Base-by-base conservation (phyloP, 2,113 vertebrate genomes). In the Zapus hudsonius region DNA sequence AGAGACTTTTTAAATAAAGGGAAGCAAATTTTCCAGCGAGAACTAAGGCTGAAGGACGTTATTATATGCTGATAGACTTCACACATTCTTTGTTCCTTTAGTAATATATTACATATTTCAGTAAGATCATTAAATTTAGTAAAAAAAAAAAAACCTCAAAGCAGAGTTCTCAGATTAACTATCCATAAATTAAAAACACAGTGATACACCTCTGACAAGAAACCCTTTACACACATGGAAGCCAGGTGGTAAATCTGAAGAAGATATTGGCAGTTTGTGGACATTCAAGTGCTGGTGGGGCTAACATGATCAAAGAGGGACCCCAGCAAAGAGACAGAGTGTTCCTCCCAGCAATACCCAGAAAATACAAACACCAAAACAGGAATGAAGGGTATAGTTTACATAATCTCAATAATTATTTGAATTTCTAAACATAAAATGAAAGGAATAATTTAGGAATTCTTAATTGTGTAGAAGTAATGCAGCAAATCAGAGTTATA, bases 121-220 rank as follows among this genome's bases (percentile, higher is more conserved):
- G 40, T 52, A n/a, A 15, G 57, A 64, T 27, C 16, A 36, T 59
- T 75, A 20, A 2, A 16, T 47, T 64, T 63, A 6, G 70, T 52
- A 44, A 3, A 85, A 87, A 66, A n/a, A n/a, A n/a, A n/a, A n/a
- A n/a, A n/a, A n/a, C n/a, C n/a, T 63, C 23, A 79, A 90, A 94
- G 4, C 17, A 10, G 79, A 86, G 12, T 29, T n/a, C 7, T 1
- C 55, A 47, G 27, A 67, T 64, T 70, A 78, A 59, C 59, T 22
- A 5, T 67, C 16, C 84, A 88, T 9, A 78, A 57, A 19, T 44
- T 47, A 64, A 84, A 87, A 76, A 42, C 2, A 33, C 23, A 89
- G 44, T 3, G 0, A 52, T 63, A 73, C 13, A 78, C 0, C 27
- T 66, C 13, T 29, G 89, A 90, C 16, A 86, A 23, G 3, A 25